Percentiles rank a stretch among this genome's conserved stretches.
Conservation (phyloP, 2,797 vertebrate species). For the Epinephelus coioides region DNA sequence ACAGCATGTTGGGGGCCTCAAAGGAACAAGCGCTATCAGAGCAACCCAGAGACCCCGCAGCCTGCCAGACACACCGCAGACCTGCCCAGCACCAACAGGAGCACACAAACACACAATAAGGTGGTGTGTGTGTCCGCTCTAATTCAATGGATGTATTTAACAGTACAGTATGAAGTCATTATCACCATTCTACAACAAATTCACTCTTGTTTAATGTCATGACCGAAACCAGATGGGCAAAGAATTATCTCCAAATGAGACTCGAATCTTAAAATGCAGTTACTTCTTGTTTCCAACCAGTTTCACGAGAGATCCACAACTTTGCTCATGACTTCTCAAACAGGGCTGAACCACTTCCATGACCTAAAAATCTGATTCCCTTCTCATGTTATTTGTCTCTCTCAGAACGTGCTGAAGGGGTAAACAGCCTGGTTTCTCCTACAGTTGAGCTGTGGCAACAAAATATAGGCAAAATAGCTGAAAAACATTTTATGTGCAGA, state of each 20-base stretch:
- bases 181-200: conserved; percentile 20
- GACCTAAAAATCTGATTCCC: neutral
- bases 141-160: conserved; percentile 27
- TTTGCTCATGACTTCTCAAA: neutral
- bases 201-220: neutral
- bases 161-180: conserved; percentile 23
- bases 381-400: neutral
- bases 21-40: conserved; percentile 77
- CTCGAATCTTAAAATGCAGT: neutral
- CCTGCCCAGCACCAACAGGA: conserved; percentile 43
- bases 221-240: neutral
- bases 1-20: conserved; percentile 56
- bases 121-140: conserved; percentile 13
- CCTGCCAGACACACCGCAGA: conserved; percentile 67
- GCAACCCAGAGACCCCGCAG: conserved; percentile 73
- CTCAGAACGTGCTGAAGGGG: neutral
- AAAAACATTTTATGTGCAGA: neutral
- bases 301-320: neutral
- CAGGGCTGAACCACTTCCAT: neutral
- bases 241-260: neutral
- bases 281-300: neutral
- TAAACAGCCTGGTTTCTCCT: neutral
- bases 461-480: neutral
- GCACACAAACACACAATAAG: conserved; percentile 3
- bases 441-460: neutral